Base-by-base conservation (phyloP, 1,140 invertebrate genomes). In the Druon quercuslanigerum region DNA sequence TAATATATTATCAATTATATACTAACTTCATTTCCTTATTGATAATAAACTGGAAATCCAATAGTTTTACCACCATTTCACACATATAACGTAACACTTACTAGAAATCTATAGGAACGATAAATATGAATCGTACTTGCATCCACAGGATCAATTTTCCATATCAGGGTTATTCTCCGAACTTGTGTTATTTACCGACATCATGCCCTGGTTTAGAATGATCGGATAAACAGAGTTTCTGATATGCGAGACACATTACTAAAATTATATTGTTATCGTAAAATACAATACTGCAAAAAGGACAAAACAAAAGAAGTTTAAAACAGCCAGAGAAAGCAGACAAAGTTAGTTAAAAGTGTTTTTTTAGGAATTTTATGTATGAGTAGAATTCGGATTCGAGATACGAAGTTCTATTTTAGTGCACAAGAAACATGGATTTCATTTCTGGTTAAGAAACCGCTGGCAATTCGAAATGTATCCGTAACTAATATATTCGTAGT, bases 401-500 rank as follows among this genome's bases (percentile, higher is more conserved):
- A 66, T 5, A 66, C 11, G n/a, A 66, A 66, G 33, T 46, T 66
- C 14, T 40, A 66, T 66, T 66, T 5, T 40, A 40, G 14, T n/a
- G 40, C 40, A 40, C 14, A 46, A 33, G 57, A 40, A 14, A 66
- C 25, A 33, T 40, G 57, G 16, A 66, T 66, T 66, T 66, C 57
- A 14, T 25, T 46, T 66, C n/a, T 25, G 25, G 25, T 66, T 60
- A 0, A 12, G 33, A 66, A 66, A 40, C 14, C 16, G 33, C 33
- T 66, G 57, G 57, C 25, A 7, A 66, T 66, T 33, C 16, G 25
- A 66, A 40, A 40, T 25, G 57, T 66, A 66, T 66, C 57, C 57
- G 13, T 40, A 66, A n/a, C n/a, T n/a, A n/a, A n/a, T n/a, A n/a
- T n/a, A n/a, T n/a, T n/a, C n/a, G n/a, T n/a, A n/a, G n/a, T n/a